These are phyloP conservation scores for Dysidea cf. avara DNA, from an alignment of 37 sponge, comb jelly and placozoan genomes.

Conservation along the genomic window DNA sequence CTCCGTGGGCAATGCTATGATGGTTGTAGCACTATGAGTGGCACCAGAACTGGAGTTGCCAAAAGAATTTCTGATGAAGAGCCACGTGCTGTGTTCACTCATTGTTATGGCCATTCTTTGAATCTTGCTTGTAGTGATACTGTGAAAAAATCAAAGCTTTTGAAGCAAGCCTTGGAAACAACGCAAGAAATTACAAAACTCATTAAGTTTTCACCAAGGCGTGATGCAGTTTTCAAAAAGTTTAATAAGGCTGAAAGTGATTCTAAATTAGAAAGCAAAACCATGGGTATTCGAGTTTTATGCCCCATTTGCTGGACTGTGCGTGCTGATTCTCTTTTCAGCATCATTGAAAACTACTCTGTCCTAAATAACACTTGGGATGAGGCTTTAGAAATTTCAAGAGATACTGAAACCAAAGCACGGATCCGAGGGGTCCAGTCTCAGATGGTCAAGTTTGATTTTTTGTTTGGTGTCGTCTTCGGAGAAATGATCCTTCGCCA, in stretches of 20 bases:
- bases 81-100: too few species aligned
- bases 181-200: conserved; percentile 42
- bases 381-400: conserved; percentile 12
- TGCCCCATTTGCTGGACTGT: conserved; percentile 59
- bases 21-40: conserved; percentile 52
- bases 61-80: conserved; percentile 29
- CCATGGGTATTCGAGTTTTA: conserved; percentile 28
- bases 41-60: conserved; percentile 43
- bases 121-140: conserved; percentile 34
- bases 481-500: too few species aligned
- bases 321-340: conserved; percentile 33
- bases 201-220: conserved; percentile 39
- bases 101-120: conserved; percentile 36
- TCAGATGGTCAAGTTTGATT: too few species aligned
- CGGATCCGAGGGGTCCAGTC: too few species aligned
- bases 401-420: conserved; percentile 22
- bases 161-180: conserved; percentile 37
- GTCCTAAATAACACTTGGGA: conserved; percentile 40
- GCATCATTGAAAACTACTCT: conserved; percentile 41
- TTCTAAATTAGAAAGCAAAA: neutral
- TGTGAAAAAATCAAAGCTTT: conserved; percentile 8
- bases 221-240: conserved; percentile 21
- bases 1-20: conserved; percentile 61
- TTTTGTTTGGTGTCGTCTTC: too few species aligned
- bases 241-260: conserved; percentile 32